Evolutionary conservation across 2,888 invertebrate species (phyloP), one percentile per base, ranked within the genome.

Genomic region (Saturnia pavonia): DNA sequence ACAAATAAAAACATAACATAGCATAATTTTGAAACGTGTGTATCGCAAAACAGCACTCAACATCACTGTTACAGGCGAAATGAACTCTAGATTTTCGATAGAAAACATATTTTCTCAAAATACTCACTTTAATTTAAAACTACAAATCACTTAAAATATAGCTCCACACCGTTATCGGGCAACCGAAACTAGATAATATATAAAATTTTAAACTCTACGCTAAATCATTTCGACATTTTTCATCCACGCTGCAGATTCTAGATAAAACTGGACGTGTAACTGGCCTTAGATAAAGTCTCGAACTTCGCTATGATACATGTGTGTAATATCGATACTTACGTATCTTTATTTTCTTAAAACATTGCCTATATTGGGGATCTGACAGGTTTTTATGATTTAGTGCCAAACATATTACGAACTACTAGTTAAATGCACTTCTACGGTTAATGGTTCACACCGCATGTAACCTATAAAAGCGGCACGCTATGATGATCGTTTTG

Each of bases 181-280:
- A 67, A 70, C 67, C 68, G 71, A 69, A 70, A 65, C 45, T 60
- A 69, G 65, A 79, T 76, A 77, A 78, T 77, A 77, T 79, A 78
- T 81, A 82, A 78, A 78, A 82, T 81, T 82, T 80, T 79, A 81
- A 83, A 83, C 80, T 83, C 74, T 75, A 76, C 76, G 74, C 81
- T 76, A 77, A 77, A 75, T 76, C 75, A 72, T 73, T n/a, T 76
- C 73, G 76, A 78, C 81, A 82, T 80, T 82, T 82, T 82, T 82
- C 81, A 82, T 78, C 77, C 79, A 74, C 76, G 74, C 73, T 76
- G 77, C 72, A 51, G 70, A 70, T 70, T 22, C 54, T 25, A 69
- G 70, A 70, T 70, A 70, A 65, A 65, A 40, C 65, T 65, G 65
- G 75, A 63, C 72, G 81, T 71, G 74, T 74, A 70, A 73, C 72